Percentiles rank a stretch among this genome's conserved stretches.
phyloP scores from a whole-genome alignment of 2,113 vertebrate genomes.

The Rhinolophus ferrumequinum region DNA sequence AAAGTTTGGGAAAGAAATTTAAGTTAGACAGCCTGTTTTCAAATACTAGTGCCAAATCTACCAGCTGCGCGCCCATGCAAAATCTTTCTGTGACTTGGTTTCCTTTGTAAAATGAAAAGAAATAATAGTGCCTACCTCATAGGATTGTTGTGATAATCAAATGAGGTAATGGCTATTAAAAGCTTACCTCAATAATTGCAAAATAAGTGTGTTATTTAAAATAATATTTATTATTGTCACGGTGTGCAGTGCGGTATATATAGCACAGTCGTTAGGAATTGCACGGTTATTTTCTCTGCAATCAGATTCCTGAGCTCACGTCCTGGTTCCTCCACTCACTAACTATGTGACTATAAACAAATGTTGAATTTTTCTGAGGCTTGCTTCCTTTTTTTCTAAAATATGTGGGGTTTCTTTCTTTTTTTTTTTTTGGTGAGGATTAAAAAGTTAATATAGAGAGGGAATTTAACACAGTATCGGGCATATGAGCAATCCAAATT shows the following conservation, averaged over 20 bases:
- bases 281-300: not conserved
- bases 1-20: not conserved
- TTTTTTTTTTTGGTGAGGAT: not conserved
- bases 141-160: not conserved
- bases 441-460: not conserved
- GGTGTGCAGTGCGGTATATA: not conserved
- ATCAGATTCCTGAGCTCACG: not conserved
- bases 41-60: not conserved
- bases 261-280: not conserved
- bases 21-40: not conserved
- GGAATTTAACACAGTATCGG: not conserved
- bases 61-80: not conserved
- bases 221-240: not conserved
- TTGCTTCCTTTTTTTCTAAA: not conserved
- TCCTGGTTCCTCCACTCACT: not conserved
- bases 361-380: not conserved
- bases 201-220: not conserved
- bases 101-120: not conserved
- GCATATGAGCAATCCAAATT: not conserved
- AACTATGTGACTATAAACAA: not conserved
- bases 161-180: not conserved
- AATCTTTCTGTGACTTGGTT: not conserved
- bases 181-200: not conserved
- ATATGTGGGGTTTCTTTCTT: no score
- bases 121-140: not conserved